Evolutionary conservation across 2,113 vertebrate genomes (phyloP), one percentile per base, ranked within the genome.

Genomic region (Hippoglossus stenolepis): DNA sequence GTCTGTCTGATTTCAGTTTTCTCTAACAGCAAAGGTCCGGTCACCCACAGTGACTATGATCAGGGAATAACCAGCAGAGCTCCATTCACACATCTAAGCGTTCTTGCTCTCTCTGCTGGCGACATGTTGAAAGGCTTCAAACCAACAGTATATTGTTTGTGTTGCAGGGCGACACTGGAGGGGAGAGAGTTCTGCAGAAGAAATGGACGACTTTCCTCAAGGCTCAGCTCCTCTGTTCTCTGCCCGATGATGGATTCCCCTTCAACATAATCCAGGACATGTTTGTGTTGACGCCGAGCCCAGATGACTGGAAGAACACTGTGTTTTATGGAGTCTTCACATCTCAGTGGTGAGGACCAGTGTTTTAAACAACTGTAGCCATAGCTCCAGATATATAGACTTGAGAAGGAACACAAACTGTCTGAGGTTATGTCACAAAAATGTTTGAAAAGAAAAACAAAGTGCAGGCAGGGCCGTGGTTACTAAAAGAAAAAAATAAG

Each of bases 141-240:
- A 65, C 23, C 51, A 21, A 0, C 56, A 12, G 35, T 31, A 2
- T 20, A 9, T 18, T 51, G 47, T 18, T 5, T 85, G 15, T 86
- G 63, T 70, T 80, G 6, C 94, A 99, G 97, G 97, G 96, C 0
- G 98, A 99, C 65, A 84, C 96, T 72, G 98, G 98, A 0, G 98
- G 98, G 0, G 97, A 98, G 90, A 95, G 97, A 0, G 97, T 99
- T 15, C 91, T 99, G 78, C 98, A 99, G 95, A 96, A 97, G 91
- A 97, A 97, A 24, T 98, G 97, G 97, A 99, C 98, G 0, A 98
- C 97, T 0, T 99, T 99, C 90, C 93, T 98, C 62, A 99, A 99
- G 90, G 97, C 97, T 0, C 97, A 98, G 83, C 95, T 99, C 58
- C 86, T 98, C 59, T 99, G 98, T 84, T 96, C 96, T 0, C 92